A percentile compares a stretch with the other conserved stretches of the same genome.
Conservation (phyloP, 2,797 vertebrate species). For the Schizopygopsis pylzovi region DNA sequence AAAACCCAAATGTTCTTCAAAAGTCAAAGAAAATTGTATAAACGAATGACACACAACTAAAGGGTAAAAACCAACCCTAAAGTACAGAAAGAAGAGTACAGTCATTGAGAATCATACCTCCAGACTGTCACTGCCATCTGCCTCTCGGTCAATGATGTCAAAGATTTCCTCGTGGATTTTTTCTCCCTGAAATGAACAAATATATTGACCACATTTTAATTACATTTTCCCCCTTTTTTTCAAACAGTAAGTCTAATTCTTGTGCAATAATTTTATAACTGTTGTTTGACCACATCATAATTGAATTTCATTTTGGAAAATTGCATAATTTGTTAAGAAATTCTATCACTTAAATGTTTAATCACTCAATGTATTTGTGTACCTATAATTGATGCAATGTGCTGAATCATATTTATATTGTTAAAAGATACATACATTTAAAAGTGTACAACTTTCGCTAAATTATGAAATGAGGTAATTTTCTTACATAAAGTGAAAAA, state of each 20-base stretch:
- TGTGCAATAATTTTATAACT: no score
- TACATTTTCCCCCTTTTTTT: no score
- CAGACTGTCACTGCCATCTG: slow-evolving; percentile 95
- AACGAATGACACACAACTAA: slow-evolving; percentile 36
- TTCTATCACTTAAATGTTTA: background rate
- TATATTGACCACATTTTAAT: background rate
- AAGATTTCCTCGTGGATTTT: slow-evolving; percentile 99
- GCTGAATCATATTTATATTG: background rate
- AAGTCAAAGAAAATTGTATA: slow-evolving; percentile 5
- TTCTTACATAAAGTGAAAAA: background rate
- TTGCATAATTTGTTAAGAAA: no score
- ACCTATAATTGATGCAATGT: background rate
- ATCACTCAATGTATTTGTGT: background rate
- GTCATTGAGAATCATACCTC: slow-evolving; percentile 70
- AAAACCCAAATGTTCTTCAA: background rate
- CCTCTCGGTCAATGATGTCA: slow-evolving; percentile 97
- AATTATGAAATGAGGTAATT: background rate
- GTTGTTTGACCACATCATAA: no score
- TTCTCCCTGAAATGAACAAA: slow-evolving; percentile 82
- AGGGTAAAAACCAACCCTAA: background rate
- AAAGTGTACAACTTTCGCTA: background rate
- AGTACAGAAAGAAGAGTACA: background rate
- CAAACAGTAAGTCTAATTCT: no score
- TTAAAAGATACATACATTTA: background rate
- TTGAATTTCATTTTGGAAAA: background rate